Percentiles rank a stretch among this genome's conserved stretches.
Evolutionary conservation across 2,113 vertebrate species (phyloP).

Genomic region (Pipa parva): DNA sequence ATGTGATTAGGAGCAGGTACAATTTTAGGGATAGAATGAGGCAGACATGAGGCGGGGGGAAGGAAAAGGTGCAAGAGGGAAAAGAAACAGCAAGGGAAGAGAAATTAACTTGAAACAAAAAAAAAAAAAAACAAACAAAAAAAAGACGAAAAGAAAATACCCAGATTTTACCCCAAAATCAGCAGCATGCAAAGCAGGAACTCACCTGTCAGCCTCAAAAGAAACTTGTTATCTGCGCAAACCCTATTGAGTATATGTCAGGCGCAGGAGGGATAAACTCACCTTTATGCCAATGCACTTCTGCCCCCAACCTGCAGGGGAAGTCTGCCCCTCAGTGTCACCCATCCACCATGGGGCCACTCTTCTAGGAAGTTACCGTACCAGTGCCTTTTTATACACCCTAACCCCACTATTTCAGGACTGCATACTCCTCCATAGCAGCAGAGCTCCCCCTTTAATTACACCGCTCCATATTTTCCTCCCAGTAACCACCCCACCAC

Average conservation of each 20-base stretch:
- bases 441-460: too few species aligned
- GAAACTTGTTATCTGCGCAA: background rate
- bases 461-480: too few species aligned
- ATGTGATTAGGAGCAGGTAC: too few species aligned
- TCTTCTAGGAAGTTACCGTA: too few species aligned
- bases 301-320: background rate
- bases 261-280: background rate
- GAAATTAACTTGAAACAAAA: slow-evolving; percentile 28
- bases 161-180: slow-evolving; percentile 24
- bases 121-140: background rate
- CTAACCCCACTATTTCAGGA: too few species aligned
- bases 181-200: slow-evolving; percentile 36
- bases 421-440: too few species aligned
- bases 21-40: too few species aligned
- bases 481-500: too few species aligned
- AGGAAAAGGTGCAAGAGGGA: slow-evolving; percentile 8
- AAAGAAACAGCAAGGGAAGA: slow-evolving; percentile 27
- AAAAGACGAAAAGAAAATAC: slow-evolving; percentile 3
- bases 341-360: background rate
- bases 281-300: background rate
- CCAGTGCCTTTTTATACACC: too few species aligned
- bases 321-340: background rate
- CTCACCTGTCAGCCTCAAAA: slow-evolving; percentile 15
- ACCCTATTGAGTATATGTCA: background rate
- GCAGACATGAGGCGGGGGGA: background rate